Evolutionary conservation across 2,888 invertebrate genomes (phyloP).

Genomic region (Drosophila prostipennis): DNA sequence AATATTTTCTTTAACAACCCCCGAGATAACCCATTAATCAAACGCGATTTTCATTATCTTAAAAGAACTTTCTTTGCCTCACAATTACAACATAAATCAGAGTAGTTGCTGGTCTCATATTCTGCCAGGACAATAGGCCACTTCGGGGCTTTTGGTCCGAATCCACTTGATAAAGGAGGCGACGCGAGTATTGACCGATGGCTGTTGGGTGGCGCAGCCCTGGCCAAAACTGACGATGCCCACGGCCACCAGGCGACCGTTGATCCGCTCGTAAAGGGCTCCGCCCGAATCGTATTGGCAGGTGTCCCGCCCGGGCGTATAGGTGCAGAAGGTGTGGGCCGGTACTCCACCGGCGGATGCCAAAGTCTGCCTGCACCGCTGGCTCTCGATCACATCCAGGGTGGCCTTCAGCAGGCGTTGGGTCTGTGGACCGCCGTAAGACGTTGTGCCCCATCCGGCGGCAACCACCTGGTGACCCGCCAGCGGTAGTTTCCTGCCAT

Average conservation of each 20-base stretch:
- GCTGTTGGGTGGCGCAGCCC: conserved; percentile 85
- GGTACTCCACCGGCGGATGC: conserved; percentile 52
- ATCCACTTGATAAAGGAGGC: conserved; percentile 87
- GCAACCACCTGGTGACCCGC: conserved; percentile 84
- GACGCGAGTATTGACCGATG: conserved; percentile 86
- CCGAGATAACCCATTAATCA: conserved; percentile 12
- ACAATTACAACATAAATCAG: conserved; percentile 26
- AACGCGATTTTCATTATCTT: not conserved
- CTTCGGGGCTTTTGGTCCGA: conserved; percentile 79
- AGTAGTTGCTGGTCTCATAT: conserved; percentile 9
- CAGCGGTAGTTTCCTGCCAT: conserved; percentile 52
- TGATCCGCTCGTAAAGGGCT: conserved; percentile 84
- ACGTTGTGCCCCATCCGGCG: conserved; percentile 86
- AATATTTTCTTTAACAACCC: not conserved
- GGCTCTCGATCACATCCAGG: conserved; percentile 84
- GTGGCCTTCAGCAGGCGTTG: conserved; percentile 85
- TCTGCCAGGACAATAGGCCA: conserved; percentile 72
- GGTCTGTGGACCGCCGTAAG: conserved; percentile 85
- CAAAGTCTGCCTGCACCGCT: conserved; percentile 82
- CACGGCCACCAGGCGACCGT: conserved; percentile 83
- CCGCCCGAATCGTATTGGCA: conserved; percentile 87
- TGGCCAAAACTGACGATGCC: conserved; percentile 86
- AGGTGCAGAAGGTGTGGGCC: conserved; percentile 85
- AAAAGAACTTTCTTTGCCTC: conserved; percentile 15
- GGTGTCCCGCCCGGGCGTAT: conserved; percentile 84